Evolutionary conservation across 2,888 invertebrate genomes (phyloP).

Genomic region (Eilema caniola): DNA sequence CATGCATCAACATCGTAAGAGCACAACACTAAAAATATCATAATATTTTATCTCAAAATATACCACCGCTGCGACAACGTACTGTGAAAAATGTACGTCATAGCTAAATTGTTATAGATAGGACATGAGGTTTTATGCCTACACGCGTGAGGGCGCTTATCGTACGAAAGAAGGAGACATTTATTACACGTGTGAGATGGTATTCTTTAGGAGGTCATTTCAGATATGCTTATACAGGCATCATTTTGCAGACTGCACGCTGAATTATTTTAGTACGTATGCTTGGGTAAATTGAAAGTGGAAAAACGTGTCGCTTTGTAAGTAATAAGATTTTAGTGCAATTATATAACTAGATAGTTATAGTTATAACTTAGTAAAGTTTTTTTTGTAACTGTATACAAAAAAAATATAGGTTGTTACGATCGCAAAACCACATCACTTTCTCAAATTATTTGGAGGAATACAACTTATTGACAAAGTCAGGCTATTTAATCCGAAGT

Average conservation of each 20-base stretch:
- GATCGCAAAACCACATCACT: too few species aligned
- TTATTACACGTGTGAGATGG: conserved; percentile 33
- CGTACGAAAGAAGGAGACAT: conserved; percentile 27
- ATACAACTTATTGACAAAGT: too few species aligned
- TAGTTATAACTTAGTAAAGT: too few species aligned
- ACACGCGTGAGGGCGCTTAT: conserved; percentile 22
- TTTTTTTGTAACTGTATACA: too few species aligned
- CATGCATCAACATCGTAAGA: conserved; percentile 30
- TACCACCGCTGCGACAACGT: conserved; percentile 47
- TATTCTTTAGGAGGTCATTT: conserved; percentile 34
- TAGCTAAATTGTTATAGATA: conserved; percentile 37
- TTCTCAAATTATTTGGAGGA: too few species aligned
- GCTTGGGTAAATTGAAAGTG: conserved; percentile 3
- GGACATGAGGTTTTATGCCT: conserved; percentile 40
- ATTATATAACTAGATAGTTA: too few species aligned
- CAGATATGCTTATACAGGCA: conserved; percentile 25
- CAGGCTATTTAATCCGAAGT: too few species aligned
- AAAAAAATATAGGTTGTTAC: too few species aligned
- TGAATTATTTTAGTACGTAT: conserved; percentile 16
- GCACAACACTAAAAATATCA: conserved; percentile 43
- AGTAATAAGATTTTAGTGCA: background rate
- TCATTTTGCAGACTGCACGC: conserved; percentile 19
- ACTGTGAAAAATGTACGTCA: conserved; percentile 51
- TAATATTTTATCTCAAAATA: conserved; percentile 49
- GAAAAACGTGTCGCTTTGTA: background rate